Evolutionary conservation across 2,888 invertebrate species (phyloP).

Genomic region (Stegana nigrithorax): DNA sequence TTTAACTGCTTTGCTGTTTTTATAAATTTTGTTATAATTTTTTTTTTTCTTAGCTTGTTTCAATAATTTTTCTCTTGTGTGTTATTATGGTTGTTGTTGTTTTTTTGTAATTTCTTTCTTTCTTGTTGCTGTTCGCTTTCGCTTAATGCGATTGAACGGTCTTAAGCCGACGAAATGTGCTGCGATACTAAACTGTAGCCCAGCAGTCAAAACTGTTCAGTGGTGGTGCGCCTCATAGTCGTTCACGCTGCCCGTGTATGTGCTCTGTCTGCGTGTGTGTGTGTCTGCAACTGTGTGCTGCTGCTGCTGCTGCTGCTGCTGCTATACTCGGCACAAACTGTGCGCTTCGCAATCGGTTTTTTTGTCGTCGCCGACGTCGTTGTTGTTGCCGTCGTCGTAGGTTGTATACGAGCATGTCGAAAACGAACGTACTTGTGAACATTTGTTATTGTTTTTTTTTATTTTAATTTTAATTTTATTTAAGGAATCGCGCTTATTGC

Average conservation of each 20-base stretch:
- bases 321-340: too few relatives aligned
- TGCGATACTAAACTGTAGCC: constrained; percentile 55
- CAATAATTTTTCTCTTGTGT: constrained; percentile 13
- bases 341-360: too few relatives aligned
- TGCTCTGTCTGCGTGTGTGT: neutral
- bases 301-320: too few relatives aligned
- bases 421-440: too few relatives aligned
- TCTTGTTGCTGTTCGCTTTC: constrained; percentile 28
- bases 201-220: constrained; percentile 21
- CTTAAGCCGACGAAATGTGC: constrained; percentile 64
- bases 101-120: constrained; percentile 36
- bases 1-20: constrained; percentile 16
- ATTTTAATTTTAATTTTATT: too few relatives aligned
- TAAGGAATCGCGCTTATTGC: too few relatives aligned
- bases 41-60: constrained; percentile 16
- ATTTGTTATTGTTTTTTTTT: neutral
- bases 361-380: neutral
- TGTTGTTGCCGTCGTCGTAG: neutral
- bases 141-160: constrained; percentile 45
- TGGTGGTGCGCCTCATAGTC: neutral
- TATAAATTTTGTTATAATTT: neutral
- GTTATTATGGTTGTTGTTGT: neutral
- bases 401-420: too few relatives aligned
- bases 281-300: neutral
- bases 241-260: neutral